A percentile compares a stretch with the other conserved stretches of the same genome.
phyloP scores from a whole-genome alignment of 2,888 invertebrate genomes.

The Rotaria magnacalcarata region DNA sequence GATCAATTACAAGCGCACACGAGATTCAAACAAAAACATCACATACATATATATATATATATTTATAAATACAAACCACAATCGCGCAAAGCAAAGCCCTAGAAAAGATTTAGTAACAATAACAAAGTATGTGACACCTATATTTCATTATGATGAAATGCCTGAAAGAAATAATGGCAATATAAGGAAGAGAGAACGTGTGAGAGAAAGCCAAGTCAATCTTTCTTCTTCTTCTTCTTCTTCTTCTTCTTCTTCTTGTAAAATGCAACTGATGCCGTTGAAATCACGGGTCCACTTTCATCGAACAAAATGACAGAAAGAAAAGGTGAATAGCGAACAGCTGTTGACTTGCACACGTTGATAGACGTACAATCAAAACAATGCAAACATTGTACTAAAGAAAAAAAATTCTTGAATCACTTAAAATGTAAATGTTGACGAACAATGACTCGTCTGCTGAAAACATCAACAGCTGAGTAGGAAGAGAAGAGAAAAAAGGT shows the following conservation, averaged over 20 bases:
- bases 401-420: not conserved
- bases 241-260: not conserved
- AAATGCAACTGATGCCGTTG: conserved; percentile 4
- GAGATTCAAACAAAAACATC: conserved; percentile 7
- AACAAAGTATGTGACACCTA: not conserved
- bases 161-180: not conserved
- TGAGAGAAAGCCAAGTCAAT: not conserved
- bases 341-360: not conserved
- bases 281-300: not conserved
- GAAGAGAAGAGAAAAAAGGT: not conserved
- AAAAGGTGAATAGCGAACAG: not conserved
- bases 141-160: not conserved
- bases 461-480: not conserved
- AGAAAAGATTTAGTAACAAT: not conserved
- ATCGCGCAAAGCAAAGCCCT: not conserved
- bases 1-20: conserved; percentile 13
- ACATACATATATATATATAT: conserved; percentile 1
- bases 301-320: not conserved
- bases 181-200: not conserved
- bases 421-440: not conserved
- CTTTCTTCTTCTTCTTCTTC: not conserved
- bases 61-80: not conserved
- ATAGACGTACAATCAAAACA: not conserved
- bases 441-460: not conserved
- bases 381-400: not conserved